A percentile compares a stretch with the other conserved stretches of the same genome.
phyloP scores from a whole-genome alignment of 1,140 invertebrate genomes.

The Euglossa dilemma region DNA sequence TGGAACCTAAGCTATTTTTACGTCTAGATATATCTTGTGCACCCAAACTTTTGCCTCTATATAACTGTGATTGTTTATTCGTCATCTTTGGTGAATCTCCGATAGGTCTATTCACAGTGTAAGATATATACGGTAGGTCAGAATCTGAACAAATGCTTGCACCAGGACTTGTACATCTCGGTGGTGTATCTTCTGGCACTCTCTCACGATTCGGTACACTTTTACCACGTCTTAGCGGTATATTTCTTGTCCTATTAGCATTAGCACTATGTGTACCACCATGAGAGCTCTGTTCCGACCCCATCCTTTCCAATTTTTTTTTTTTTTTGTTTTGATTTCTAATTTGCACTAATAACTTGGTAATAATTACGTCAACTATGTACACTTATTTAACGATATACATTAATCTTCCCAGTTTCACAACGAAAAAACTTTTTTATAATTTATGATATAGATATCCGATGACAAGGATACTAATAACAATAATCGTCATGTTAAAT shows the following conservation, averaged over 20 bases:
- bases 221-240: constrained; percentile 82
- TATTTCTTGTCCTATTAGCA: constrained; percentile 65
- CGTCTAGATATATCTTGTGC: constrained; percentile 74
- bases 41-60: constrained; percentile 78
- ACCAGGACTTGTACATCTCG: constrained; percentile 89
- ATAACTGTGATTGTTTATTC: constrained; percentile 83
- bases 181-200: constrained; percentile 82
- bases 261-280: constrained; percentile 70
- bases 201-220: constrained; percentile 83
- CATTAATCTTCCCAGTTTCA: neutral
- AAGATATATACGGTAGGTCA: constrained; percentile 96
- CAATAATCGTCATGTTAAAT: constrained; percentile 39
- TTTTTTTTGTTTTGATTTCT: no score
- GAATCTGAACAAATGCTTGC: constrained; percentile 94
- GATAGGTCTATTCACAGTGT: constrained; percentile 95
- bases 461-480: neutral
- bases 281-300: constrained; percentile 84
- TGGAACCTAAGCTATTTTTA: constrained; percentile 70
- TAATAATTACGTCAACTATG: constrained; percentile 1
- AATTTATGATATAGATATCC: neutral
- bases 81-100: constrained; percentile 91
- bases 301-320: constrained; percentile 76
- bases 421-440: neutral
- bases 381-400: neutral
- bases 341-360: neutral